Evolutionary conservation across 2,113 vertebrate genomes (phyloP).

Genomic region (Oxyruncus cristatus): DNA sequence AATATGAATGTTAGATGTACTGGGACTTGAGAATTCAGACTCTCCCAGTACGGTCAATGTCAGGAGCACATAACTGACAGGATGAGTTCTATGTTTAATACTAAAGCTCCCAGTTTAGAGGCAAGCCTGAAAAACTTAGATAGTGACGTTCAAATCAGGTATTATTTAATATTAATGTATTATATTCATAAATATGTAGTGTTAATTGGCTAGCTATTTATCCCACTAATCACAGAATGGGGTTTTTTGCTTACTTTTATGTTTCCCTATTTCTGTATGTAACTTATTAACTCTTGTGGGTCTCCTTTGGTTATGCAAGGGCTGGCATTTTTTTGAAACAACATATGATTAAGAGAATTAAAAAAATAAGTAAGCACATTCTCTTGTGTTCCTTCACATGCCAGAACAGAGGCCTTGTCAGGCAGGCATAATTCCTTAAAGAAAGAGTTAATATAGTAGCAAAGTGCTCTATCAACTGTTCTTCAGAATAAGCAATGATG

Average conservation of each 20-base stretch:
- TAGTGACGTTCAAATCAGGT: neutral
- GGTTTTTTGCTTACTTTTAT: neutral
- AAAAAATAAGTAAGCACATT: neutral
- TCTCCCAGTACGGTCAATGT: neutral
- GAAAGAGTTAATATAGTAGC: neutral
- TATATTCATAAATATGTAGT: neutral
- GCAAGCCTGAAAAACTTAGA: neutral
- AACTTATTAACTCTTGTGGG: neutral
- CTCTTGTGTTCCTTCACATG: neutral
- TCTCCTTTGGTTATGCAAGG: neutral
- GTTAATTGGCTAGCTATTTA: neutral
- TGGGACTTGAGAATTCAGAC: slow-evolving; percentile 8
- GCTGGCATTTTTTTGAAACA: neutral
- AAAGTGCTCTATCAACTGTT: neutral
- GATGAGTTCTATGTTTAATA: neutral
- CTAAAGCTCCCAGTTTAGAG: neutral
- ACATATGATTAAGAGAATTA: neutral
- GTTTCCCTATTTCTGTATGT: neutral
- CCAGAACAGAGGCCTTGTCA: neutral
- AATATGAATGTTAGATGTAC: neutral
- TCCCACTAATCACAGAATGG: neutral
- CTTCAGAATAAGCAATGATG: neutral
- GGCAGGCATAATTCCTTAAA: neutral
- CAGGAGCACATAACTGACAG: neutral
- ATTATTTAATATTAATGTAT: neutral